Evolutionary conservation across 2,888 invertebrate genomes (phyloP).

Genomic region (Dolichomitus sp.): DNA sequence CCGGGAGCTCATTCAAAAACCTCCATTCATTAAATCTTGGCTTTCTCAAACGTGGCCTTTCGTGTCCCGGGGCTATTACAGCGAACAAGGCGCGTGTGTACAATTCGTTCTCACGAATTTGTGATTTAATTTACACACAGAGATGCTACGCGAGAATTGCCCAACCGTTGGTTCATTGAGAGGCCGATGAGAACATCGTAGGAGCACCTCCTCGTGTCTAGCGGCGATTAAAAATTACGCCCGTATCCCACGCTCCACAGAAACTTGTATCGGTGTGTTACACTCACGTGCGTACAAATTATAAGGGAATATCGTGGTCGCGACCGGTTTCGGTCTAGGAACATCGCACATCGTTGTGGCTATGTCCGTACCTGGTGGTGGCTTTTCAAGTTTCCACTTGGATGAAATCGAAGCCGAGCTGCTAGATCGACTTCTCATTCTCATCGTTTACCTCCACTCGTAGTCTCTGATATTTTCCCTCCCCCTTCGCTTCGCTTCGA

Average conservation of each 20-base stretch:
- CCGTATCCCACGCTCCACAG: constrained; percentile 25
- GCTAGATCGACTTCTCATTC: constrained; percentile 13
- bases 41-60: constrained; percentile 1
- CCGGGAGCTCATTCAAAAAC: constrained; percentile 45
- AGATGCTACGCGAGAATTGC: background rate
- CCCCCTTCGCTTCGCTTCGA: background rate
- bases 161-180: constrained; percentile 34
- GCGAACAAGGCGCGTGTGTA: background rate
- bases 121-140: constrained; percentile 7
- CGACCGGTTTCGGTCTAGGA: constrained; percentile 14
- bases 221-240: constrained; percentile 43
- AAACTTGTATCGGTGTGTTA: background rate
- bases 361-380: background rate
- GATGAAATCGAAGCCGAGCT: constrained; percentile 13
- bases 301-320: constrained; percentile 30
- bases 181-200: background rate
- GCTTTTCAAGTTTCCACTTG: constrained; percentile 23
- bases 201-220: constrained; percentile 44
- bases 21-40: constrained; percentile 47
- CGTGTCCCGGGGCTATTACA: constrained; percentile 8
- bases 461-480: background rate
- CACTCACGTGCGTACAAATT: constrained; percentile 5
- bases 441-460: constrained; percentile 5
- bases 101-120: constrained; percentile 35
- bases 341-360: constrained; percentile 2